Evolutionary conservation across 2,113 vertebrate genomes (phyloP), one percentile per base, ranked within the genome.

Genomic region (Corythornis cristatus): DNA sequence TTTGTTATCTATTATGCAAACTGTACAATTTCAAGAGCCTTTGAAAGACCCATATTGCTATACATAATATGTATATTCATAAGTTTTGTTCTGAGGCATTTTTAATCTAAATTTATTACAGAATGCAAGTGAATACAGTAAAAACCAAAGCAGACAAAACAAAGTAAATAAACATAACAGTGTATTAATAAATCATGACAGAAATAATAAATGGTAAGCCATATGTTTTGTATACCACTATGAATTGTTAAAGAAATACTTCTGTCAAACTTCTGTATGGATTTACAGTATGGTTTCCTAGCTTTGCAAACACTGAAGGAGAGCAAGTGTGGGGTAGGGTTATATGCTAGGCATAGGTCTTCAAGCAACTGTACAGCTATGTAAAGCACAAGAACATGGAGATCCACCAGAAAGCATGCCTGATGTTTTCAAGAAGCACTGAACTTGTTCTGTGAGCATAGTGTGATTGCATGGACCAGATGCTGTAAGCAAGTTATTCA

Each of bases 121-220:
- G 86, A 84, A 86, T 88, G 83, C 62, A 91, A 88, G 89, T 83
- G 33, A 22, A 58, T 46, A n/a, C 29, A 73, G 45, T 51, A 70
- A 83, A 89, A 51, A 5, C 13, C 22, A 56, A 75, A 83, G 65
- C 81, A 58, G 7, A 53, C 61, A 29, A 66, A 91, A 66, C 22
- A 68, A 88, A 72, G 23, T 54, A 19, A 62, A 91, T 57, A 77
- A 64, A 40, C n/a, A 75, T 53, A 85, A 72, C 33, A 61, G 6
- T 19, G 15, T 64, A 57, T 64, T 45, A 87, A 93, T 88, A 80
- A 93, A 85, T 76, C 26, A 85, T 33, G 79, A 43, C 9, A 85
- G 31, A 91, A 95, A 84, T 43, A 84, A 89, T 76, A 90, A 90
- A 80, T 62, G 9, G 80, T 75, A 80, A 85, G 7, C 33, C 45